Conservation (phyloP, 2,888 invertebrate genomes). For the Noctua pronuba region DNA sequence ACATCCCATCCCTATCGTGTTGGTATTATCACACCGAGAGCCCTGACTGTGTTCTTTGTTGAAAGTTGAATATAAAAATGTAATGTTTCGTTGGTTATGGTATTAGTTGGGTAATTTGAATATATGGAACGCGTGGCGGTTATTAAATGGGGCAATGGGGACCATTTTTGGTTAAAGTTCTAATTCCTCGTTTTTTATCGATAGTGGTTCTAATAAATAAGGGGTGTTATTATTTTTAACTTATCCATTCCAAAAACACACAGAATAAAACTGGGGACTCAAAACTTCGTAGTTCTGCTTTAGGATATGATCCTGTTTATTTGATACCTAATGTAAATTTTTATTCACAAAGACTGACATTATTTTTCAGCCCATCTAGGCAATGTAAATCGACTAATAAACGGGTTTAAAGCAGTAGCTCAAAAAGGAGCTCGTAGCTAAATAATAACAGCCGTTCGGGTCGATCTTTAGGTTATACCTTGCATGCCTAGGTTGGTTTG, state of each 20-base stretch:
- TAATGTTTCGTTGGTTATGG: conserved; percentile 12
- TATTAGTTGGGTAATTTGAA: conserved; percentile 5
- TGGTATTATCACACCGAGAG: conserved; percentile 49
- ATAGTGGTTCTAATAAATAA: neutral
- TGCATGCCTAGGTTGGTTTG: too few relatives aligned
- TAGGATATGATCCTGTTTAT: neutral
- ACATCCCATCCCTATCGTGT: conserved; percentile 53
- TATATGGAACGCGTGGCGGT: conserved; percentile 4
- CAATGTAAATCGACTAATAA: neutral
- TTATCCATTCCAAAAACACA: neutral
- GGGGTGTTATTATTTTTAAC: neutral
- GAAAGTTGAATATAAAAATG: conserved; percentile 34
- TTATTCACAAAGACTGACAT: too few relatives aligned
- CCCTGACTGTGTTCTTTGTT: conserved; percentile 53
- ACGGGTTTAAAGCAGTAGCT: too few relatives aligned
- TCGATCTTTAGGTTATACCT: too few relatives aligned
- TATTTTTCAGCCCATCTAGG: neutral
- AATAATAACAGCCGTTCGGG: too few relatives aligned
- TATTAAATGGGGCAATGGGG: neutral
- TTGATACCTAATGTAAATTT: neutral
- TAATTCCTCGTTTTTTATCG: neutral
- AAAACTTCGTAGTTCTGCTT: neutral
- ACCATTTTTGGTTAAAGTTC: neutral
- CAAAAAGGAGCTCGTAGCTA: too few relatives aligned
- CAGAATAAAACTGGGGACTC: neutral